phyloP scores from a whole-genome alignment of 2,113 vertebrate genomes.

The Bubalus kerabau region DNA sequence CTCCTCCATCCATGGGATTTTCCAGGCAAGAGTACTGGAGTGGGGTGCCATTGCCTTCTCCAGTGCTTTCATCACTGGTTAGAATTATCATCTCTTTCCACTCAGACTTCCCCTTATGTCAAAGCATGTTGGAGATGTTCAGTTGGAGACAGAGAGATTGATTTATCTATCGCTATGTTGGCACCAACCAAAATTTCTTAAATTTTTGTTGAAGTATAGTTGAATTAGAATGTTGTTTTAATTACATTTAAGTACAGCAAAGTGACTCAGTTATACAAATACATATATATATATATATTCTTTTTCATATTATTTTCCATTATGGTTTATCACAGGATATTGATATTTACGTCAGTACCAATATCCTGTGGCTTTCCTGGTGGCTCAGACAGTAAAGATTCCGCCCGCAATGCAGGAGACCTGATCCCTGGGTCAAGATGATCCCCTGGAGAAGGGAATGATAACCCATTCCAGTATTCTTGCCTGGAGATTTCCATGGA shows the following conservation, averaged over 20 bases:
- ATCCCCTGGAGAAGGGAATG: neutral
- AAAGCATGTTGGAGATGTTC: neutral
- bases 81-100: neutral
- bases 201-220: neutral
- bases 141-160: neutral
- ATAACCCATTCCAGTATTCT: neutral
- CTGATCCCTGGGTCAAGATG: neutral
- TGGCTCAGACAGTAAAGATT: neutral
- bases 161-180: neutral
- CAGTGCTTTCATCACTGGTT: neutral
- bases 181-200: neutral
- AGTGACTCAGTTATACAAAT: neutral
- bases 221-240: neutral
- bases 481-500: neutral
- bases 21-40: no score
- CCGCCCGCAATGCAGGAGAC: accelerated
- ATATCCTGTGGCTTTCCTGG: neutral
- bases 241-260: neutral
- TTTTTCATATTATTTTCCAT: neutral
- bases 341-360: neutral
- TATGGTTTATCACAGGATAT: neutral
- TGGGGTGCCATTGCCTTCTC: no score
- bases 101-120: neutral
- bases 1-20: no score
- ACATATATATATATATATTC: neutral